Conservation (phyloP, 23 tunicate species). For the Oikopleura vanhoeffeni region DNA sequence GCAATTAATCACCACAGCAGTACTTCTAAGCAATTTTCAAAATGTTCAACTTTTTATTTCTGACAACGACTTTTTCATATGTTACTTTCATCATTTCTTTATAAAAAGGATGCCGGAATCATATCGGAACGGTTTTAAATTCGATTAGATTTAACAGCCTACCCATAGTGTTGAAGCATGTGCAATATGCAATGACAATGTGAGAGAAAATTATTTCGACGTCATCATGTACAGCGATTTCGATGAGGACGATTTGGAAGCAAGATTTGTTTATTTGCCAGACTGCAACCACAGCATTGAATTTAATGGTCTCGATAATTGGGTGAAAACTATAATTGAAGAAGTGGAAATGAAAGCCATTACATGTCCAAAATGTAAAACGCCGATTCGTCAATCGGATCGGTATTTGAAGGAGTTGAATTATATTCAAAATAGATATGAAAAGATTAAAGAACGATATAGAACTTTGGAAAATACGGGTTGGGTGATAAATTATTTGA, state of each 20-base stretch:
- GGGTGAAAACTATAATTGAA: not conserved
- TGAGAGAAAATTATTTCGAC: not conserved
- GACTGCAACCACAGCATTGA: not conserved
- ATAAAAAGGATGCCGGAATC: too few species aligned
- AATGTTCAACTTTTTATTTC: too few species aligned
- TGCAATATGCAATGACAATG: not conserved
- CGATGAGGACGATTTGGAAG: too few species aligned
- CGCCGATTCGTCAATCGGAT: not conserved
- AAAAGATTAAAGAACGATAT: not conserved
- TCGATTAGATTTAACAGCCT: too few species aligned
- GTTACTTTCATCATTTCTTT: too few species aligned
- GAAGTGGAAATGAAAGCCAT: not conserved
- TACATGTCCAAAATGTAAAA: not conserved
- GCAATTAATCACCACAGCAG: too few species aligned
- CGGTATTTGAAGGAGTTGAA: constrained; percentile 1
- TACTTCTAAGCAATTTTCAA: too few species aligned
- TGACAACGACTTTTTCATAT: too few species aligned
- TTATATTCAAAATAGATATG: not conserved
- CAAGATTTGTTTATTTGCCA: not conserved
- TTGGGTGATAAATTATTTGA: too few species aligned
- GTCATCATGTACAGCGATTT: too few species aligned
- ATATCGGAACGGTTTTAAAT: too few species aligned
- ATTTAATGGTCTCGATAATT: not conserved
- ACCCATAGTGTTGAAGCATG: not conserved
- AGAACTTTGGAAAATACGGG: too few species aligned